Base-by-base conservation (phyloP, 2,113 vertebrate species). In the Hippolais icterina region DNA sequence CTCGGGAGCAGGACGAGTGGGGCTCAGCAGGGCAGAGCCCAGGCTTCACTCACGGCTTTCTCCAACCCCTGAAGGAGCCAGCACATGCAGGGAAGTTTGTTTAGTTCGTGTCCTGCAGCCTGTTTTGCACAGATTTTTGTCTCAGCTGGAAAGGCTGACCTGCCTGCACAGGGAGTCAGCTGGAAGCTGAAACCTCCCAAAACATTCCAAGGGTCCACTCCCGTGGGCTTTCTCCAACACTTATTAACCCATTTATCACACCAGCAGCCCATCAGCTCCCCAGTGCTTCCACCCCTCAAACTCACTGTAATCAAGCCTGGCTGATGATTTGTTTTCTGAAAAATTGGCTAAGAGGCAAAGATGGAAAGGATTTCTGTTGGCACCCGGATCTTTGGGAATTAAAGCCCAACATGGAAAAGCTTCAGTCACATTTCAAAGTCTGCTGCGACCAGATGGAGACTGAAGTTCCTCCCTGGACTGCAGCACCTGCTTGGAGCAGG, bases 1-100 rank as follows among this genome's bases (percentile, higher is more conserved):
- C 23, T 50, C 15, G 3, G 4, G 3, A 27, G 4, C 52, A 41
- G 59, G 31, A 7, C 1, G 54, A 52, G 31, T 1, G 12, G 29
- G 29, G 29, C 53, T 68, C 25, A 76, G 54, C 46, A 56, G 22
- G 23, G 39, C 33, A 66, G 23, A 74, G 56, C 31, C 25, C 5
- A 7, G 37, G 35, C 17, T 1, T 72, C 47, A 47, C 9, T 9
- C 66, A 5, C 5, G 37, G 23, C 76, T 63, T 39, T 21, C 27
- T 35, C 33, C 28, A 11, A 12, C 27, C 15, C 42, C 35, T 42
- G 17, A 5, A 41, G 4, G 14, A 79, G 5, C 19, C 42, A 39
- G 17, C 13, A 69, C 22, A 4, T 7, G 27, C 50, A 70, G 11
- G 6, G 33, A 25, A 12, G 15, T 31, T 78, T 15, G 24, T 21